Base-by-base conservation (phyloP, 1,140 invertebrate genomes). In the Drosophila sp. region DNA sequence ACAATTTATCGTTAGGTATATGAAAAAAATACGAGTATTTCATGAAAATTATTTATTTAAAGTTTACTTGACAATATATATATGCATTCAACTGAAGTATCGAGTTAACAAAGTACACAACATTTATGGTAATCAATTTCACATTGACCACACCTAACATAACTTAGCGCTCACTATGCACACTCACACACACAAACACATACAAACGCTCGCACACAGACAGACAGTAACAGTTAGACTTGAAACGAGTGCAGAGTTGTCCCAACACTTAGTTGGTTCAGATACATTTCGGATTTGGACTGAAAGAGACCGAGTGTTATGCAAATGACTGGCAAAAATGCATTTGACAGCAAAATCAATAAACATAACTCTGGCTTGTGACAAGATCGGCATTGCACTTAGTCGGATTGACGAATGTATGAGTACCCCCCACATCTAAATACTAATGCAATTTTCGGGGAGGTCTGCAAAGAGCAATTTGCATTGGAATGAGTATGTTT, bases 291-390 rank as follows among this genome's bases (percentile, higher is more conserved):
- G 27, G 6, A 34, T 59, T 59, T 46, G 13, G 14, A 14, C 32
- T n/a, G 36, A 21, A 36, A 13, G 14, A 56, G 57, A 61, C 59
- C 48, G 18, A 82, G 76, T 57, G 63, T 66, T 74, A 83, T 83
- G 80, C 80, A 83, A 71, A 76, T 84, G 72, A 58, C 21, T 74
- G 65, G 66, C 66, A 63, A 70, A 67, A 74, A 62, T 18, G 51
- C 41, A 70, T 76, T 64, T 83, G 80, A 83, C 80, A 83, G 80
- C 50, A 69, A 65, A 83, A 84, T 83, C 80, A 84, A 84, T 83
- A 83, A 76, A 59, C 80, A 83, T 69, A 83, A 83, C 65, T 82
- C 78, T 54, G 40, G 58, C 51, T 50, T 34, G n/a, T 21, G 76
- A 64, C 65, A 69, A 78, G 69, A 81, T 72, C 72, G 65, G 57